Conservation (phyloP, 2,888 invertebrate species). For the Cenopis cana region DNA sequence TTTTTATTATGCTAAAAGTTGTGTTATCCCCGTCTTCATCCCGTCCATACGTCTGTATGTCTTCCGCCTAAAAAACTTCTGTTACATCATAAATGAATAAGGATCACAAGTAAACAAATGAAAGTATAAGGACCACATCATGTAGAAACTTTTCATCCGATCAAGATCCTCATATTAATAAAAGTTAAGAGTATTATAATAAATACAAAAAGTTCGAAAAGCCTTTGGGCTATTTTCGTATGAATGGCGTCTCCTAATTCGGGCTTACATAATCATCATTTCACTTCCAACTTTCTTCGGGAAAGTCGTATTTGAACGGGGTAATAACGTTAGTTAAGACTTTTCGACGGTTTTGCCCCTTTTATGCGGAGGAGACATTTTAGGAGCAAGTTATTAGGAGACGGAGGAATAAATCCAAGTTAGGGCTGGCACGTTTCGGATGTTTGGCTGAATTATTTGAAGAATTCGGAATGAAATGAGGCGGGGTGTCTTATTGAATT, state of each 20-base stretch:
- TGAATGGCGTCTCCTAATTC: constrained; percentile 21
- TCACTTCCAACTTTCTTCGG: constrained; percentile 4
- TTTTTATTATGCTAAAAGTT: neutral
- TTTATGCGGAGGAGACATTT: constrained; percentile 8
- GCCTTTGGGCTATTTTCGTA: constrained; percentile 26
- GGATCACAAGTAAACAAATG: constrained; percentile 11
- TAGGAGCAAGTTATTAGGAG: constrained; percentile 6
- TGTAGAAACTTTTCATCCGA: constrained; percentile 6
- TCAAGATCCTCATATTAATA: constrained; percentile 30
- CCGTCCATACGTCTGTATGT: no score
- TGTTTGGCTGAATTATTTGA: constrained; percentile 16
- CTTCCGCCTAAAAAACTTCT: neutral
- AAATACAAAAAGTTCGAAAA: constrained; percentile 32
- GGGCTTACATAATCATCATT: constrained; percentile 18
- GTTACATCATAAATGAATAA: neutral
- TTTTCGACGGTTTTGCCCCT: neutral
- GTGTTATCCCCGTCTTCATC: neutral
- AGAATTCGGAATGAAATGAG: constrained; percentile 10
- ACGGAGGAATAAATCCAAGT: constrained; percentile 11
- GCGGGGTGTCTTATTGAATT: constrained; percentile 1
- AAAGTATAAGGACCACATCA: constrained; percentile 4
- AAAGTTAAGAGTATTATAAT: constrained; percentile 27
- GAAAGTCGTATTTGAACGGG: constrained; percentile 1
- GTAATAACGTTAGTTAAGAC: neutral
- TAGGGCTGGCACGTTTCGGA: constrained; percentile 6